Evolutionary conservation across 1,140 invertebrate genomes (phyloP).

Genomic region (Micrasema minimum): DNA sequence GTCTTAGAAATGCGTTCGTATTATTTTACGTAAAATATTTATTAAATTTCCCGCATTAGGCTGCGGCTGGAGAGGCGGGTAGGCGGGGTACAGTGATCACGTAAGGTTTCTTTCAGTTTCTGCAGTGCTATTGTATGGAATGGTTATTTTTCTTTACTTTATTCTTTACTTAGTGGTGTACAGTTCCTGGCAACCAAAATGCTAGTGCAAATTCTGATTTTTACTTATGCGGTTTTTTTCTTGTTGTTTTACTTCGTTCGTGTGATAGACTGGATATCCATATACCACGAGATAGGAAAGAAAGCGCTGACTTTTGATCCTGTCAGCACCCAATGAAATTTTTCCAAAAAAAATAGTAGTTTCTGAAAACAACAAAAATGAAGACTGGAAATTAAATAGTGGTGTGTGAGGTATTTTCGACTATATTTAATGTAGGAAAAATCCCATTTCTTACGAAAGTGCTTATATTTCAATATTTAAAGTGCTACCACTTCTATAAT

Average conservation of each 20-base stretch:
- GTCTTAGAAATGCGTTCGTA: not conserved
- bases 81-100: not conserved
- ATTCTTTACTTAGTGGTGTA: not conserved
- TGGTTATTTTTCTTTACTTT: slow-evolving; percentile 5
- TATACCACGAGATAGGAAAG: slow-evolving; percentile 39
- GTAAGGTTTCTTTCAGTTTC: slow-evolving; percentile 51
- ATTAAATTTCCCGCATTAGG: slow-evolving; percentile 50
- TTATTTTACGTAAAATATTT: slow-evolving; percentile 38
- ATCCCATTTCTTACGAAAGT: too few species aligned
- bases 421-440: too few species aligned
- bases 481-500: too few species aligned
- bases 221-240: slow-evolving; percentile 65
- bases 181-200: slow-evolving; percentile 53
- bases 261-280: slow-evolving; percentile 60
- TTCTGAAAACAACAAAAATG: too few species aligned
- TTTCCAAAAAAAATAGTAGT: too few species aligned
- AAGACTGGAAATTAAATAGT: too few species aligned
- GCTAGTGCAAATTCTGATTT: slow-evolving; percentile 65
- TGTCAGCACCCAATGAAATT: too few species aligned
- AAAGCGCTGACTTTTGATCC: too few species aligned
- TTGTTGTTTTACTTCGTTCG: slow-evolving; percentile 63
- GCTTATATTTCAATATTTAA: too few species aligned
- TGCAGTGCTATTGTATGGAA: slow-evolving; percentile 5
- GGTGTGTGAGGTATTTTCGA: too few species aligned
- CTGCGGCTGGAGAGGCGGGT: not conserved